phyloP scores from a whole-genome alignment of 1,140 invertebrate genomes.

The Zaprionus gabonicus region DNA sequence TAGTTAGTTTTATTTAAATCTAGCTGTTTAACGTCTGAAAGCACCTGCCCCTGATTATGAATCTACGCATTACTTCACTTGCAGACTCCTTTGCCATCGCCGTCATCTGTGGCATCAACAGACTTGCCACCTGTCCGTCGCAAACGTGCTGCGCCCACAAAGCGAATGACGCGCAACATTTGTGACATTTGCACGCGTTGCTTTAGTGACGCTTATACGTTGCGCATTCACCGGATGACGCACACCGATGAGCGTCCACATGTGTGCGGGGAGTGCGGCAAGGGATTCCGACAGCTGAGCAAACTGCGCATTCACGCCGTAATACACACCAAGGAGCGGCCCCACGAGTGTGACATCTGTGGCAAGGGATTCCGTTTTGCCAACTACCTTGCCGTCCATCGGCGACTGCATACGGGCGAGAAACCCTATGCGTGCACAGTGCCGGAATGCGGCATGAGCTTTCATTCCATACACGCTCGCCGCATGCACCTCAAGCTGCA shows the following conservation, averaged over 20 bases:
- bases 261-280: conserved; percentile 71
- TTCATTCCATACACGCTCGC: conserved; percentile 72
- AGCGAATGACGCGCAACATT: not conserved
- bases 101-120: not conserved
- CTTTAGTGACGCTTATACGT: conserved; percentile 68
- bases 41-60: no score
- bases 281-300: conserved; percentile 71
- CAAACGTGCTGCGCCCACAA: not conserved
- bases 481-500: conserved; percentile 64
- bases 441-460: conserved; percentile 39
- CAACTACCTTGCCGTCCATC: conserved; percentile 83
- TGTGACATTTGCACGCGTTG: conserved; percentile 57
- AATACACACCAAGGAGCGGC: conserved; percentile 85
- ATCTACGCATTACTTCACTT: no score
- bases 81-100: not conserved
- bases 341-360: conserved; percentile 85
- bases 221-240: conserved; percentile 75
- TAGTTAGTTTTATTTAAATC: no score
- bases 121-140: not conserved
- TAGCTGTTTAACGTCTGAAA: no score
- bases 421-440: conserved; percentile 86
- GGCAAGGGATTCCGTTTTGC: conserved; percentile 87
- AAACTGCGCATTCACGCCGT: conserved; percentile 85
- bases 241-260: conserved; percentile 79
- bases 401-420: conserved; percentile 93